Base-by-base conservation (phyloP, 2,113 vertebrate species). In the Pluvianellus socialis region DNA sequence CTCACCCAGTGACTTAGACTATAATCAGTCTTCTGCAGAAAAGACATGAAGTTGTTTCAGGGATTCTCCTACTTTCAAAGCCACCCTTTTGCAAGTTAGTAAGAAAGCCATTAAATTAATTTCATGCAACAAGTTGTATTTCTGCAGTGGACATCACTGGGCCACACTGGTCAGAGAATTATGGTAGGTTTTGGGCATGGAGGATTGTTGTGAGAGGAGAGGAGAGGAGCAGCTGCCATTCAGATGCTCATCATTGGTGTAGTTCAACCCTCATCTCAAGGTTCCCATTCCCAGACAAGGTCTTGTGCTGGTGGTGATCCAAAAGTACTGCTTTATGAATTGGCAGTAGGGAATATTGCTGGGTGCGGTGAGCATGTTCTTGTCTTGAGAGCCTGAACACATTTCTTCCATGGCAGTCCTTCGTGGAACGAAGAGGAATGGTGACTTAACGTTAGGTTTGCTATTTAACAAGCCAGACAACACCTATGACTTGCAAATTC, bases 361-460 rank as follows among this genome's bases (percentile, higher is more conserved):
- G 91, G 76, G 65, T 5, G 8, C 4, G 11, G 58, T 47, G 83
- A 88, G 35, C n/a, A 5, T 35, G 55, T 47, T 63, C 49, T 79
- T 2, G 4, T 77, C 53, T 91, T 1, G 13, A 89, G 62, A 87
- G 63, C 73, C 14, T 65, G 62, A 42, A 63, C 0, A 4, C 3
- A 2, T 62, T 91, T 77, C 61, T 44, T 19, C 83, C 0, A 1
- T 75, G 80, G 80, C 73, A 70, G 73, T 56, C 23, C 32, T 90
- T 75, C 3, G 4, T 88, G 71, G 77, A 96, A 79, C 62, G 73
- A 88, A 40, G 42, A 38, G 50, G 38, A 89, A 33, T 1, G 5
- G 81, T 79, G 91, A 85, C 47, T 82, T 89, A 91, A 87, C 12
- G 5, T 50, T 62, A 85, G 81, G 81, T 91, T 95, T 92, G 77